Conservation (phyloP, 1,140 invertebrate species). For the Aphis craccivora region DNA sequence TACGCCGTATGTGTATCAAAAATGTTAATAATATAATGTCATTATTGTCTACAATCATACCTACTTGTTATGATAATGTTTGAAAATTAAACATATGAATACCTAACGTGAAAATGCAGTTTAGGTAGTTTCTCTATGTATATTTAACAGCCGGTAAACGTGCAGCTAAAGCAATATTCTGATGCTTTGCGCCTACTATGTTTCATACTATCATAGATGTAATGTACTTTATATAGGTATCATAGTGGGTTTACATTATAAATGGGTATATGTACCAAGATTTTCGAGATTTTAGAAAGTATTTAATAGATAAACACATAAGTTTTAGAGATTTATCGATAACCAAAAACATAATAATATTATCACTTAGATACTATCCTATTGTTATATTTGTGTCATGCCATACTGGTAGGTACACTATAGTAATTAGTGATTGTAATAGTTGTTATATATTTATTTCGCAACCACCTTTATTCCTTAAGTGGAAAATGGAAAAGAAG, state of each 20-base stretch:
- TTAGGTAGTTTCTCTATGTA: too few species aligned
- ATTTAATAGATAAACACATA: background rate
- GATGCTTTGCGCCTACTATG: too few species aligned
- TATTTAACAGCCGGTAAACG: too few species aligned
- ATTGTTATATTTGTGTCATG: background rate
- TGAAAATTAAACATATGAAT: too few species aligned
- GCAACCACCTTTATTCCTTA: background rate
- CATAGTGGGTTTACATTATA: background rate
- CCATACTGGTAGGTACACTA: background rate
- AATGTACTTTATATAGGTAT: background rate
- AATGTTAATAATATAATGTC: too few species aligned
- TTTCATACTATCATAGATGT: too few species aligned
- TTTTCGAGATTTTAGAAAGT: conserved; percentile 39
- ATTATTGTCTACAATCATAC: too few species aligned
- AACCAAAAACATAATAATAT: background rate
- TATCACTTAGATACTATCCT: background rate
- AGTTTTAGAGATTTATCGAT: background rate
- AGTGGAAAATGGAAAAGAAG: background rate
- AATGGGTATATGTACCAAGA: background rate
- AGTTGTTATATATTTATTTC: background rate
- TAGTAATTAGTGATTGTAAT: background rate
- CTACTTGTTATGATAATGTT: too few species aligned
- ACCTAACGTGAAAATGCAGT: too few species aligned
- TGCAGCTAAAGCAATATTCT: too few species aligned
- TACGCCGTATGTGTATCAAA: too few species aligned